Percentiles rank a stretch among this genome's conserved stretches.
phyloP scores from a whole-genome alignment of 2,113 vertebrate genomes.

The Ailuropoda melanoleuca region DNA sequence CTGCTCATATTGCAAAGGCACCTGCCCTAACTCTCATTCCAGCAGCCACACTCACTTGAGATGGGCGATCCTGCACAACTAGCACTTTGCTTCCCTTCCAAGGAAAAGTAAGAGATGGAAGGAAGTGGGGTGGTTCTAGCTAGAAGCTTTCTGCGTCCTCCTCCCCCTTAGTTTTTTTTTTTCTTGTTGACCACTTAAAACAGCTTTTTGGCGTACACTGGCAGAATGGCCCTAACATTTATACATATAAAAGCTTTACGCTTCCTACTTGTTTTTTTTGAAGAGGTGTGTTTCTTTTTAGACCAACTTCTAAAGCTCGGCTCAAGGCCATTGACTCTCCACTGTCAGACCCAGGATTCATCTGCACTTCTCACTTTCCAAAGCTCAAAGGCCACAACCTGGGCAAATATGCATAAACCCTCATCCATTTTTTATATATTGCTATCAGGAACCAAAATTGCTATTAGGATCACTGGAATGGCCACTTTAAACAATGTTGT shows the following conservation, averaged over 20 bases:
- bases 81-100: neutral
- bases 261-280: neutral
- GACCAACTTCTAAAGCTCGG: constrained; percentile 1
- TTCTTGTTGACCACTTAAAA: neutral
- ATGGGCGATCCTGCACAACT: neutral
- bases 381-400: neutral
- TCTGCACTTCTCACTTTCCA: neutral
- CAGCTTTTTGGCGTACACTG: neutral
- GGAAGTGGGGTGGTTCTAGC: neutral
- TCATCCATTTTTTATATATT: neutral
- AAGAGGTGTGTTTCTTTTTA: constrained; percentile 26
- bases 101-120: neutral
- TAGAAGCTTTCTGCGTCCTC: neutral
- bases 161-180: neutral
- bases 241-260: constrained; percentile 9
- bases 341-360: neutral
- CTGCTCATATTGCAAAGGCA: neutral
- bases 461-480: neutral
- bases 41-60: neutral
- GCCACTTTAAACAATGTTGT: neutral
- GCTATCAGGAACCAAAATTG: neutral
- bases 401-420: neutral
- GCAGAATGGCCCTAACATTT: neutral
- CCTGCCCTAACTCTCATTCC: neutral
- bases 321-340: neutral